Base-by-base conservation (phyloP, 2,797 vertebrate species). In the Acipenser transmontanus region DNA sequence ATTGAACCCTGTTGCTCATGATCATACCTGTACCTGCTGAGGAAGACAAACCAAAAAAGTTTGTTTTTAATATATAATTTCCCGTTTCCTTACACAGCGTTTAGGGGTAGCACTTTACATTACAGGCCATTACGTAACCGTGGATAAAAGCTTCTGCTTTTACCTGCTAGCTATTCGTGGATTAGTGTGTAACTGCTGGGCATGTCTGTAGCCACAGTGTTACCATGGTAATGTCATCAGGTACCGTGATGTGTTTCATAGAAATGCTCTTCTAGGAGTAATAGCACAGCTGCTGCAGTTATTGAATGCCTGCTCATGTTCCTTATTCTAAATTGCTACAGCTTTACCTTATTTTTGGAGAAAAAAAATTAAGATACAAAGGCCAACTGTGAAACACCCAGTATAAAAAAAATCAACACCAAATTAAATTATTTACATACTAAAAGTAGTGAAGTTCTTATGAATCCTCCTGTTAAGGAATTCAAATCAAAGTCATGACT, bases 351-450 rank as follows among this genome's bases (percentile, higher is more conserved):
- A 34, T 34, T 34, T 34, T 34, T 34, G 34, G 34, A 34, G 34
- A 34, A 34, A 34, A 34, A 34, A 34, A 34, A 34, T 49, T 51
- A 57, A 57, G 54, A 72, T 73, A 80, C 73, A 87, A 89, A 87
- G 83, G 80, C 78, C 75, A 77, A 86, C 80, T 84, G 83, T 86
- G 85, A 89, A 89, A 87, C 78, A 81, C 75, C 76, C 74, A 77
- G 81, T 71, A 89, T 82, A 79, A 84, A 83, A 83, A 77, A 75
- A 85, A 85, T 78, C 82, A 79, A 85, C 82, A 77, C 76, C 85
- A 84, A 77, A 81, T 78, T 72, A 81, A 76, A 82, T 85, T 89
- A 91, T 91, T 89, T 91, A 92, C 91, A 93, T 74, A 84, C 83
- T 84, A 86, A 80, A 80, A 81, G 59, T 14, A 66, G 7, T 50